A percentile compares a stretch with the other conserved stretches of the same genome.
These are phyloP conservation scores for Drosophila cognata DNA, from an alignment of 2,888 invertebrate species.

Conservation along the genomic window DNA sequence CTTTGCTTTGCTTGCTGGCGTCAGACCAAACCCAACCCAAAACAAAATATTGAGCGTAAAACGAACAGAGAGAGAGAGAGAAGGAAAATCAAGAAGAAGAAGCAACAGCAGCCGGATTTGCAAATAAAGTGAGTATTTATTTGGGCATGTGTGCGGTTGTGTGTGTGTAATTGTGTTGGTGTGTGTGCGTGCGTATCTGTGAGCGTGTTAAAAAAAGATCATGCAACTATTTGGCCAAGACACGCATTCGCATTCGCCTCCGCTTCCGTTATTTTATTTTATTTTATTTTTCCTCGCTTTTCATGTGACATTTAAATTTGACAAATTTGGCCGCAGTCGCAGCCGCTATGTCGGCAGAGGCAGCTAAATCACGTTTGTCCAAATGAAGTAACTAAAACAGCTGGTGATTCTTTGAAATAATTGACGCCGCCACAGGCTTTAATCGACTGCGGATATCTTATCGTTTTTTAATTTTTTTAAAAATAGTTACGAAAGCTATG, in stretches of 20 bases:
- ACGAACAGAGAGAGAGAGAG: conserved; percentile 49
- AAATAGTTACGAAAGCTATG: conserved; percentile 52
- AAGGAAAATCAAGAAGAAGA: conserved; percentile 40
- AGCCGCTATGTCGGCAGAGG: conserved; percentile 11
- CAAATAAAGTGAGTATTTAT: conserved; percentile 72
- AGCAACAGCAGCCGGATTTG: conserved; percentile 70
- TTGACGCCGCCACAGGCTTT: conserved; percentile 19
- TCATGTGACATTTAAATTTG: conserved; percentile 69
- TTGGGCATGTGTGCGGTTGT: conserved; percentile 17
- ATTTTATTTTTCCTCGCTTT: conserved; percentile 24
- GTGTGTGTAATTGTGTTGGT: conserved; percentile 9
- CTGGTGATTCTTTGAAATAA: conserved; percentile 41
- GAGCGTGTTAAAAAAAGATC: conserved; percentile 73
- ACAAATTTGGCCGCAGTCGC: conserved; percentile 44
- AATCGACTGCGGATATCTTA: conserved; percentile 53
- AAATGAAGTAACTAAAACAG: conserved; percentile 36
- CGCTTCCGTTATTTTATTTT: conserved; percentile 58
- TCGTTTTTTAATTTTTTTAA: conserved; percentile 22
- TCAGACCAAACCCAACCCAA: conserved; percentile 75
- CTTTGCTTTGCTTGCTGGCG: conserved; percentile 33
- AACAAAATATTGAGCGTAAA: conserved; percentile 68
- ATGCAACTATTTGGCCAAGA: conserved; percentile 66
- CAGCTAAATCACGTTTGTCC: conserved; percentile 41
- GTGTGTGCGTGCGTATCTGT: conserved; percentile 44
- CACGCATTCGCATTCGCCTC: conserved; percentile 58